Evolutionary conservation across 2,113 vertebrate species (phyloP), one percentile per base, ranked within the genome.

Genomic region (Cryptotis parvus): DNA sequence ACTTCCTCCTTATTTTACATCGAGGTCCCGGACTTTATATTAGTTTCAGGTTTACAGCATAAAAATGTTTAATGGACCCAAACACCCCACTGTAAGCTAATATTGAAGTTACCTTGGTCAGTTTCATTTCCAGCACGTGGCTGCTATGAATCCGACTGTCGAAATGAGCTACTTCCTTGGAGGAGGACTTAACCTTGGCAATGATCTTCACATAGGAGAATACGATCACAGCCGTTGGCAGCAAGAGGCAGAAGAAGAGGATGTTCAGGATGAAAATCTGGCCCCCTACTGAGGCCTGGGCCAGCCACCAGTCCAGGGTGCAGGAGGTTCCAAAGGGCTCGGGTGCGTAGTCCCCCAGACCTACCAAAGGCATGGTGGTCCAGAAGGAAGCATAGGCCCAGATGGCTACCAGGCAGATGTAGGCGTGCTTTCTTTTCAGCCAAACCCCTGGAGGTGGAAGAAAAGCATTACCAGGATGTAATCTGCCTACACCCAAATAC

Each of bases 301-400:
- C 98, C 95, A 99, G 97, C 99, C 99, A 99, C 99, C 99, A 99
- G 97, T 99, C 98, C 97, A 99, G 95, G 1, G 99, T 99, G 97
- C 99, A 99, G 3, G 99, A 99, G 31, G 99, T 99, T 82, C 99
- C 99, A 16, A 99, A 99, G 0, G 99, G 99, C 93, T 99, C 99
- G 0, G 99, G 99, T 39, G 98, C 99, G 1, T 99, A 99, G 97
- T 88, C 98, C 0, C 99, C 99, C 97, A 99, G 98, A 80, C 99
- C 99, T 37, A 99, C 93, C 95, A 99, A 97, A 31, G 99, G 99
- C 97, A 99, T 99, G 0, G 98, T 99, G 91, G 99, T 99, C 99
- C 99, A 99, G 95, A 99, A 99, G 0, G 93, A 97, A 6, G 98
- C 99, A 81, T 99, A 99, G 84, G 96, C 84, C 99, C 99, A 99